Evolutionary conservation across 1,140 invertebrate genomes (phyloP), one percentile per base, ranked within the genome.

Genomic region (Lethocerus indicus): DNA sequence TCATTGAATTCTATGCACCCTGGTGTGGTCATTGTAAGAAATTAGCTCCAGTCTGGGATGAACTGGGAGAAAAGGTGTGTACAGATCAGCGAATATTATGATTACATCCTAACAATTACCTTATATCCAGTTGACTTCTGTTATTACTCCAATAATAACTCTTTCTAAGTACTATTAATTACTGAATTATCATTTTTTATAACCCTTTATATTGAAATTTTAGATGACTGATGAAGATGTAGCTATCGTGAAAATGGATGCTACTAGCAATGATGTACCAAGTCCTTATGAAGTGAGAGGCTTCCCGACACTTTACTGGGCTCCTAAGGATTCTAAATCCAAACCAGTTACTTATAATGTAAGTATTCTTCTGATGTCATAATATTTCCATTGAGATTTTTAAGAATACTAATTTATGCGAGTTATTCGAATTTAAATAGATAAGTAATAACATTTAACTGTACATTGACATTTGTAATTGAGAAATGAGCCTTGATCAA

Each of bases 1-100:
- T 99, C 4, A 79, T 98, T 55, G 93, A 98, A 66, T 98, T 98
- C 68, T 98, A 98, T 68, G 93, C 93, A 27, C 92, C 93, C 0
- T 98, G 93, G 93, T 98, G 95, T 66, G 94, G 94, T 55, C 95
- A 98, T 62, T 99, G 95, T 71, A 96, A 96, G 69, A 90, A 88
- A 64, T 70, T 99, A 16, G 77, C 88, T 1, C 95, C 95, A 23
- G 75, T 89, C 41, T 98, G 76, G 67, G 91, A 96, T 52, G 92
- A 98, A 67, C 68, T 99, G 25, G 95, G 87, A 41, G 80, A 84
- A 51, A 93, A 92, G 72, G 79, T 84, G 63, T 32, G n/a, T 6
- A 45, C 9, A 25, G 12, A 13, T 45, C 43, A 25, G 21, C 5
- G 16, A 23, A 27, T 48, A 3, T 9, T 5, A 40, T 6, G 37